phyloP scores from a whole-genome alignment of 1,140 invertebrate genomes.

The Tribolium madens region DNA sequence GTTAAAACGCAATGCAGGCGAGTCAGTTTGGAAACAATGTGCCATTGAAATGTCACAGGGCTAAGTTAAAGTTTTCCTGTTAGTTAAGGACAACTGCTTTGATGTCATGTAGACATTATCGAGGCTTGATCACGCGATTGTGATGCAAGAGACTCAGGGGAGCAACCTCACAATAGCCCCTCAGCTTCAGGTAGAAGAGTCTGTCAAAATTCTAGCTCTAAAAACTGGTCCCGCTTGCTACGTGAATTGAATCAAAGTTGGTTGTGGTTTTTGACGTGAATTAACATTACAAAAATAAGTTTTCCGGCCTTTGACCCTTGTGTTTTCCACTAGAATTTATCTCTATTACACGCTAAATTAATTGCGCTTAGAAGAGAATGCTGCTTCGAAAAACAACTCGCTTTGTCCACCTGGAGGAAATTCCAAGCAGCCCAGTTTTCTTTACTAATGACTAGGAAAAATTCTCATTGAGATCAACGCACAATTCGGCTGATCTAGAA shows the following conservation, averaged over 20 bases:
- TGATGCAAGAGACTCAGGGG: constrained; percentile 2
- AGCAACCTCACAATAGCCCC: constrained; percentile 5
- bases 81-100: constrained; percentile 29
- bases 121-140: constrained; percentile 8
- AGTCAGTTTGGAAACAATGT: constrained; percentile 24
- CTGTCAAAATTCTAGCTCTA: constrained; percentile 2
- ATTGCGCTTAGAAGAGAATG: not conserved
- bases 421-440: not conserved
- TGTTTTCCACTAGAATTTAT: not conserved
- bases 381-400: not conserved
- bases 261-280: not conserved
- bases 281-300: not conserved
- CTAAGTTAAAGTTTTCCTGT: constrained; percentile 26
- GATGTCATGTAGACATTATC: constrained; percentile 24
- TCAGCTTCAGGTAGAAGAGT: not conserved
- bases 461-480: constrained; percentile 9
- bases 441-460: not conserved
- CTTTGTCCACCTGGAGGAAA: constrained; percentile 6
- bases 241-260: not conserved
- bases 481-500: constrained; percentile 18
- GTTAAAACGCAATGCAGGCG: constrained; percentile 29
- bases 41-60: constrained; percentile 32
- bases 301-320: not conserved
- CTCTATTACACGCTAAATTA: not conserved
- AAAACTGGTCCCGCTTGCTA: not conserved